Percentiles rank a stretch among this genome's conserved stretches.
These are phyloP conservation scores for Teleogryllus occipitalis DNA, from an alignment of 1,140 invertebrate genomes.

Conservation along the genomic window DNA sequence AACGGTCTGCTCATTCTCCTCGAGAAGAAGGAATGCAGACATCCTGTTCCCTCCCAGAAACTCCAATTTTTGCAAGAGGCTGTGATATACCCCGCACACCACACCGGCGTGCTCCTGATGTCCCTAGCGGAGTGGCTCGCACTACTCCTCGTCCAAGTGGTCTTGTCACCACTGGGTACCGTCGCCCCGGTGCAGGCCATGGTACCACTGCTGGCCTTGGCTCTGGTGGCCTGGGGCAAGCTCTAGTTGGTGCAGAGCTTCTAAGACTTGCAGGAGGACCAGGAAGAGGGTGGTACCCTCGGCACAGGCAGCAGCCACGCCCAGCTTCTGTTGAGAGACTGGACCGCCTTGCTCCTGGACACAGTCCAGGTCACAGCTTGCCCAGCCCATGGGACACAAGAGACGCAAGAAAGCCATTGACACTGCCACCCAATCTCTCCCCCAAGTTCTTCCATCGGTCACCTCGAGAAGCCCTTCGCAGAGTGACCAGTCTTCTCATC, in stretches of 20 bases:
- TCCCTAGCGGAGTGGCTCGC: constrained; percentile 15
- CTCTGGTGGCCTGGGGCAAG: constrained; percentile 47
- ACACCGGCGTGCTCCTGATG: constrained; percentile 34
- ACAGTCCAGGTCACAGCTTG: constrained; percentile 39
- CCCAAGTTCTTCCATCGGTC: constrained; percentile 78
- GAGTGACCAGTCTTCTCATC: constrained; percentile 79
- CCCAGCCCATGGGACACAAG: constrained; percentile 42
- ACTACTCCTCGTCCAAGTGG: constrained; percentile 16
- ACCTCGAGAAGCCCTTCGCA: constrained; percentile 68
- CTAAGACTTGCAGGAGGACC: constrained; percentile 66
- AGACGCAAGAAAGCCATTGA: constrained; percentile 57
- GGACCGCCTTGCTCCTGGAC: constrained; percentile 51
- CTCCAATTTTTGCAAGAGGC: constrained; percentile 70
- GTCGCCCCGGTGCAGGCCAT: background rate
- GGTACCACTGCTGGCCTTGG: constrained; percentile 10
- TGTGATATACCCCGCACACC: constrained; percentile 66
- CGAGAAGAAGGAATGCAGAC: constrained; percentile 56
- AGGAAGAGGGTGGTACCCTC: constrained; percentile 74
- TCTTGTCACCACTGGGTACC: constrained; percentile 8
- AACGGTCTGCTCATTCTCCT: constrained; percentile 37
- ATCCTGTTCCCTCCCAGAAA: constrained; percentile 72
- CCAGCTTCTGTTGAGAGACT: constrained; percentile 76
- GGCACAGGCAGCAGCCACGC: constrained; percentile 52
- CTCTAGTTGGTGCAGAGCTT: constrained; percentile 63
- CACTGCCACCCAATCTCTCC: constrained; percentile 72